Base-by-base conservation (phyloP, 2,797 vertebrate species). In the Mormyrops attenuatus region DNA sequence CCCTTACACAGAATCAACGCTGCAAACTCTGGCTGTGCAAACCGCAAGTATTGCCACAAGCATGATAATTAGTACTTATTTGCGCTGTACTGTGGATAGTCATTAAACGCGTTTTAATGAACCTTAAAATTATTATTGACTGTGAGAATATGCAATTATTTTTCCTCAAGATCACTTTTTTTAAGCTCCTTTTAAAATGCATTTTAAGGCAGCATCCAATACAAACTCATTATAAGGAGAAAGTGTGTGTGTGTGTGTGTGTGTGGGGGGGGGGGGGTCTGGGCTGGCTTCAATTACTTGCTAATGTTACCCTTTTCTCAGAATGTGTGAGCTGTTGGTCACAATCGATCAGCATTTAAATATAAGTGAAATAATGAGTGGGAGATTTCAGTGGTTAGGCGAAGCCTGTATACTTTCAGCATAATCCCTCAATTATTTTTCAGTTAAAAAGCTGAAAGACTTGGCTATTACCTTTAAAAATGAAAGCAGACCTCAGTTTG, bases 311-410 rank as follows among this genome's bases (percentile, higher is more conserved):
- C 52, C 44, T 52, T 85, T 85, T 85, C 49, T 85, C 44, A 85
- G 9, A 85, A 50, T 13, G 44, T 22, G 8, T n/a, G 47, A 44
- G 41, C 47, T 85, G 84, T 50, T 85, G 84, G 26, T 85, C 84
- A 85, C 44, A 26, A 85, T 85, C 22, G 84, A 85, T 85, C 84
- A 85, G 84, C 84, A 85, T 85, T 85, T 85, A 85, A 85, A 85
- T 85, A 52, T 85, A 52, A 85, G 84, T 85, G 84, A 50, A 85
- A 50, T 85, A 85, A 85, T 85, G 84, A 85, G 47, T 30, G 49
- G 22, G 49, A 50, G 17, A 50, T 50, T 85, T 85, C 84, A 26
- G 84, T 50, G 11, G n/a, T 85, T 50, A 52, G 47, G 13, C 1
- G 1, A 85, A 85, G 50, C 84, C 84, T 30, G 20, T 85, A 85